Conservation (phyloP, 1,140 invertebrate species). For the Heterodera schachtii region DNA sequence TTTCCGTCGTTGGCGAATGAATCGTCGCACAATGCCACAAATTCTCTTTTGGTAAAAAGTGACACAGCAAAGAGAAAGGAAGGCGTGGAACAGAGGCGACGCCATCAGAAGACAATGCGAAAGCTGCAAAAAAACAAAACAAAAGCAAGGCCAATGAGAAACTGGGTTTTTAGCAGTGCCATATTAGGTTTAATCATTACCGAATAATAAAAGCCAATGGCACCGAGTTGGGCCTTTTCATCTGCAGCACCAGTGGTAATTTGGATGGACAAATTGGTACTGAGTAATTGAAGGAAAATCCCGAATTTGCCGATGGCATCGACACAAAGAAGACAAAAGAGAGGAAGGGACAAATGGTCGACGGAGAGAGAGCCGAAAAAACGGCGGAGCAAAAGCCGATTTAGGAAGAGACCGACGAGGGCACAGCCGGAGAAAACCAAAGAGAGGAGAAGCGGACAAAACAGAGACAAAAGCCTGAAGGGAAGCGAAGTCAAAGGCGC, state of each 20-base stretch:
- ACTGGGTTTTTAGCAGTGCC: too few species aligned
- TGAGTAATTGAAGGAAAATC: slow-evolving; percentile 45
- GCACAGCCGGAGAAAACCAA: slow-evolving; percentile 40
- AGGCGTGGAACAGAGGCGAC: slow-evolving; percentile 22
- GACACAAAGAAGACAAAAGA: slow-evolving; percentile 39
- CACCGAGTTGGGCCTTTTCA: slow-evolving; percentile 15
- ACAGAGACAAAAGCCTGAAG: slow-evolving; percentile 34
- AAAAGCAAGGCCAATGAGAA: too few species aligned
- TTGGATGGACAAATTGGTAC: slow-evolving; percentile 40
- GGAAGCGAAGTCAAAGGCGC: background rate
- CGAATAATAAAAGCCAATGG: slow-evolving; percentile 29
- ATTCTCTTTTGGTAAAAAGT: slow-evolving; percentile 29
- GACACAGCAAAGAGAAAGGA: slow-evolving; percentile 14
- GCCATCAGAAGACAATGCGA: slow-evolving; percentile 20
- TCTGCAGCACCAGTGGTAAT: slow-evolving; percentile 28
- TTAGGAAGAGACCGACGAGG: slow-evolving; percentile 25
- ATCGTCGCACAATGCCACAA: background rate
- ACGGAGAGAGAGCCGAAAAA: slow-evolving; percentile 14
- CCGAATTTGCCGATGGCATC: slow-evolving; percentile 43
- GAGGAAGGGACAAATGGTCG: slow-evolving; percentile 30
- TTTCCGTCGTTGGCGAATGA: background rate
- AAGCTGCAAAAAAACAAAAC: slow-evolving; percentile 13
- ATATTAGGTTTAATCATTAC: background rate
- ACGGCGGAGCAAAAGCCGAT: slow-evolving; percentile 1
- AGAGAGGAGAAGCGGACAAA: slow-evolving; percentile 31